Percentiles rank a stretch among this genome's conserved stretches.
Evolutionary conservation across 2,113 vertebrate species (phyloP).

Genomic region (Lagopus leucura): DNA sequence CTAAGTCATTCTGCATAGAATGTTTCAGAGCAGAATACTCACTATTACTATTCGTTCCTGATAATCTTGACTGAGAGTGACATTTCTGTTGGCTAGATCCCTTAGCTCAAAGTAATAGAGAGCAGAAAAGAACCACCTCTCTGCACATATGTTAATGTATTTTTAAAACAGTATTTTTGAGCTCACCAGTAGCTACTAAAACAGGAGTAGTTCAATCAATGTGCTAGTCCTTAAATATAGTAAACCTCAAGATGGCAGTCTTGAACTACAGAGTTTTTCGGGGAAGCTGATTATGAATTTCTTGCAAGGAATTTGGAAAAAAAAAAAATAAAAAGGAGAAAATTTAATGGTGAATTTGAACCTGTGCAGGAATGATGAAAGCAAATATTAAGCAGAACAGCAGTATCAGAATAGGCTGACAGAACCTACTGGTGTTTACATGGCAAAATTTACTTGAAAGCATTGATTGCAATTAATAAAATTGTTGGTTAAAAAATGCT

Average conservation of each 20-base stretch:
- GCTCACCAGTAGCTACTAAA: neutral
- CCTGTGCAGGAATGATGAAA: conserved; percentile 11
- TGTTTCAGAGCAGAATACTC: neutral
- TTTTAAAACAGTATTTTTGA: neutral
- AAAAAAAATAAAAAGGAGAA: neutral
- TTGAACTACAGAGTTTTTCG: conserved; percentile 75
- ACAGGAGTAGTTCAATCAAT: neutral
- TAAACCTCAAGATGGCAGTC: conserved; percentile 82
- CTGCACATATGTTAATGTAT: neutral
- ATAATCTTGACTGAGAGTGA: neutral
- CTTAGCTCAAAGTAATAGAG: neutral
- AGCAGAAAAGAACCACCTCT: neutral
- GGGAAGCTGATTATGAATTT: conserved; percentile 16
- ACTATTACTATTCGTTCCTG: neutral
- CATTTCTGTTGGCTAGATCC: conserved; percentile 6
- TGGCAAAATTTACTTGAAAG: neutral
- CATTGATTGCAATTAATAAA: neutral
- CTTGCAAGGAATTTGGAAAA: neutral
- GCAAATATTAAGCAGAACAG: conserved; percentile 12
- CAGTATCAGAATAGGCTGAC: neutral
- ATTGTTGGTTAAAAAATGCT: neutral
- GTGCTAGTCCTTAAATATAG: neutral
- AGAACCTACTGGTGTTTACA: neutral
- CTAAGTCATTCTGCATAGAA: neutral
- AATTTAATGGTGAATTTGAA: conserved; percentile 13